Conservation (phyloP, 2,113 vertebrate genomes). For the Elgaria multicarinata region DNA sequence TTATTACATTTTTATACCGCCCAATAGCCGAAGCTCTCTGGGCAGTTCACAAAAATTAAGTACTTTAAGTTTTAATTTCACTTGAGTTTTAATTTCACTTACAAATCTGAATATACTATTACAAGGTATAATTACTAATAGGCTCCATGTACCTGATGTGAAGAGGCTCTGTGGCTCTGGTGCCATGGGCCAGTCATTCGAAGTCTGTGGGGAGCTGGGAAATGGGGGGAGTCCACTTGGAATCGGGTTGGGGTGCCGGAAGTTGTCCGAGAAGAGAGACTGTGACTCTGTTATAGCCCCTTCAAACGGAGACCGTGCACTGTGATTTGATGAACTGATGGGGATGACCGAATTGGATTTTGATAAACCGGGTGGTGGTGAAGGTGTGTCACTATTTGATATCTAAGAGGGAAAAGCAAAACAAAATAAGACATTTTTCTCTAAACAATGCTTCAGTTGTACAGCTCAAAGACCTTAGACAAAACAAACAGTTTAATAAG, state of each 20-base stretch:
- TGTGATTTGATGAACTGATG: constrained; percentile 94
- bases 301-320: constrained; percentile 95
- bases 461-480: background rate
- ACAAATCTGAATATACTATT: background rate
- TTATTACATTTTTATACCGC: too few species aligned
- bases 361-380: constrained; percentile 95
- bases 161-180: constrained; percentile 99
- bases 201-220: constrained; percentile 90
- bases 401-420: constrained; percentile 78
- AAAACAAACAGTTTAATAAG: constrained; percentile 6
- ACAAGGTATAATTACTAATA: background rate
- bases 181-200: constrained; percentile 96
- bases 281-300: constrained; percentile 97
- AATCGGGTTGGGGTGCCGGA: constrained; percentile 97
- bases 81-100: background rate
- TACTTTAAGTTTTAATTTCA: too few species aligned
- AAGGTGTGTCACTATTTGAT: constrained; percentile 92
- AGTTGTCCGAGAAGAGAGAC: constrained; percentile 99
- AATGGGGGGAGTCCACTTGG: constrained; percentile 95
- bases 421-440: constrained; percentile 6
- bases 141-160: constrained; percentile 86
- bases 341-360: constrained; percentile 93
- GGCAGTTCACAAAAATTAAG: too few species aligned
- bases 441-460: background rate
- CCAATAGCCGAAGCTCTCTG: too few species aligned